Evolutionary conservation across 2,113 vertebrate species (phyloP), one percentile per base, ranked within the genome.

Genomic region (Elaphurus davidianus): DNA sequence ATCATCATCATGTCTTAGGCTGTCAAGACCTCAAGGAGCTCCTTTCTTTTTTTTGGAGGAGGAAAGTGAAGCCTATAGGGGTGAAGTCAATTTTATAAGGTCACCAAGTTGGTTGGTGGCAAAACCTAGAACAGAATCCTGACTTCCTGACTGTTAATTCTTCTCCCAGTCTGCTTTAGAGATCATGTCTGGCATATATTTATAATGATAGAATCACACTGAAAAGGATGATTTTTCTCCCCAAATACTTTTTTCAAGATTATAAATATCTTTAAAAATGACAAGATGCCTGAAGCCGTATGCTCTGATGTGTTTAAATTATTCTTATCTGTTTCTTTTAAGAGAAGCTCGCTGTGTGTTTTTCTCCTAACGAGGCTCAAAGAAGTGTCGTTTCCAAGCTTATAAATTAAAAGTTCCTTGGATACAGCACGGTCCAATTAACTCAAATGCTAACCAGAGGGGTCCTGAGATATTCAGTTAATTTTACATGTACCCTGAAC

Each of bases 231-330:
- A 62, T 19, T 79, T 93, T 93, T 71, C 94, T 96, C 79, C 57
- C 55, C 40, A 90, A 81, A 93, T 83, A 86, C 67, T 90, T 91
- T 92, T 97, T 83, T 62, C 54, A 82, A 96, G 74, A 91, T 91
- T 97, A 96, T 93, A 97, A 97, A 96, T 94, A 94, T 93, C 93
- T 94, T 90, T 1, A 92, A 97, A 98, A 98, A 95, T 94, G 97
- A 97, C 62, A 89, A 94, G 96, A 97, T 79, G 82, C 71, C 79
- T 94, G n/a, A 91, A 97, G 89, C 97, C 30, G 5, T 97, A 96
- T 97, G 96, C 16, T 95, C 78, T 87, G 92, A 93, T 96, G 19
- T 92, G 78, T 93, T 97, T 97, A 97, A 97, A 97, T 97, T 94
- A 97, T 87, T 96, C 82, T 88, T 88, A 96, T 97, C 92, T 93